Evolutionary conservation across 2,113 vertebrate genomes (phyloP).

Genomic region (Antechinus stuartii): DNA sequence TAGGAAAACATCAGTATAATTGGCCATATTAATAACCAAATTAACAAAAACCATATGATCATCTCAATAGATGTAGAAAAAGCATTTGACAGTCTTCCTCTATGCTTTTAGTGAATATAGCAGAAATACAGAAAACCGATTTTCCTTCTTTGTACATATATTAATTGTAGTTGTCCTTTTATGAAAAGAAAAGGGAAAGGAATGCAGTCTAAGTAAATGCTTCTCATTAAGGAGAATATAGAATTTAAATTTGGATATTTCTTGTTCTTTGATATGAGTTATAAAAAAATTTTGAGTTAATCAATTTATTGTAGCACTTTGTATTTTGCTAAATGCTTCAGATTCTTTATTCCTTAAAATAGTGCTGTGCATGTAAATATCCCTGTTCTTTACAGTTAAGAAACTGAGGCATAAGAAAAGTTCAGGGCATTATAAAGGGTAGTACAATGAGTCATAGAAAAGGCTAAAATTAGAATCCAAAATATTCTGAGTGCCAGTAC

Average conservation of each 20-base stretch:
- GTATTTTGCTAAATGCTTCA: slow-evolving; percentile 35
- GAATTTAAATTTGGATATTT: slow-evolving; percentile 14
- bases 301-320: slow-evolving; percentile 48
- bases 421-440: slow-evolving; percentile 42
- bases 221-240: slow-evolving; percentile 47
- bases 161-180: slow-evolving; percentile 8
- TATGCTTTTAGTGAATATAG: neutral
- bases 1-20: no score
- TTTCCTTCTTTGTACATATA: neutral
- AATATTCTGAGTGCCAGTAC: slow-evolving; percentile 41
- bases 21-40: no score
- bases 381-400: slow-evolving; percentile 12
- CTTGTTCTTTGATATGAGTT: slow-evolving; percentile 1
- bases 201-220: slow-evolving; percentile 5
- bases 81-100: neutral
- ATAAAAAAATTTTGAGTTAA: neutral
- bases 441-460: slow-evolving; percentile 20
- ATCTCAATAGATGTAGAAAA: no score
- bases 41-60: no score
- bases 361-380: slow-evolving; percentile 20
- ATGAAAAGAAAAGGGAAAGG: slow-evolving; percentile 8
- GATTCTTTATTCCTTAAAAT: slow-evolving; percentile 36
- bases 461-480: slow-evolving; percentile 43
- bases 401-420: slow-evolving; percentile 23
- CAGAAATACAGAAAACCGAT: neutral